Evolutionary conservation across 2,113 vertebrate species (phyloP), one percentile per base, ranked within the genome.

Genomic region (Calypte anna): DNA sequence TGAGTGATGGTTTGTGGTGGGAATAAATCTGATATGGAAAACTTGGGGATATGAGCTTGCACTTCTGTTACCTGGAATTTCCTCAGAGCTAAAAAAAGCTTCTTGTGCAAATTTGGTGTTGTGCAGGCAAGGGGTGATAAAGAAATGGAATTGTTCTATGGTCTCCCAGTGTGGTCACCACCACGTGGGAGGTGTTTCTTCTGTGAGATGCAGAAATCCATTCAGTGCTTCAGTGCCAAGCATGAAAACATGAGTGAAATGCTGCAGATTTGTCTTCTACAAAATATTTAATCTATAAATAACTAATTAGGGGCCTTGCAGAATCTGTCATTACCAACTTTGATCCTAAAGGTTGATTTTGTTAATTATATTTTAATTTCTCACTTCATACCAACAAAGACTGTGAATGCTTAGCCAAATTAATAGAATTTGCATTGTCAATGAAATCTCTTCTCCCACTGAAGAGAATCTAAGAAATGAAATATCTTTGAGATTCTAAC

Each of bases 401-500:
- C 91, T 74, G 31, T 67, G 81, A 85, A 55, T 2, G 6, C 55
- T 92, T 74, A 91, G 82, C 84, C 90, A 90, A 92, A 95, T 91
- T 90, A 94, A 82, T 67, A 59, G 91, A 97, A 91, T 87, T 92
- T 95, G 46, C 78, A 85, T 70, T 88, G 89, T 59, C 75, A 91
- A 85, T 80, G 87, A 82, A 85, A 87, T 91, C 46, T 91, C 54
- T 70, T 93, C 81, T 86, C 36, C 51, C 59, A 70, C 70, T 77
- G 81, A 75, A 88, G 77, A 86, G 86, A 57, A 33, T 84, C 46
- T 54, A 62, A 87, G 82, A 81, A 74, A 46, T 85, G 74, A 91
- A 94, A 87, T 80, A 85, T 95, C 51, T 92, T 59, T 73, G 78
- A 93, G 96, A 96, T 95, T 83, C 87, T 94, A 88, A 91, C 24